Base-by-base conservation (phyloP, 2,888 invertebrate species). In the Andrena marginata region DNA sequence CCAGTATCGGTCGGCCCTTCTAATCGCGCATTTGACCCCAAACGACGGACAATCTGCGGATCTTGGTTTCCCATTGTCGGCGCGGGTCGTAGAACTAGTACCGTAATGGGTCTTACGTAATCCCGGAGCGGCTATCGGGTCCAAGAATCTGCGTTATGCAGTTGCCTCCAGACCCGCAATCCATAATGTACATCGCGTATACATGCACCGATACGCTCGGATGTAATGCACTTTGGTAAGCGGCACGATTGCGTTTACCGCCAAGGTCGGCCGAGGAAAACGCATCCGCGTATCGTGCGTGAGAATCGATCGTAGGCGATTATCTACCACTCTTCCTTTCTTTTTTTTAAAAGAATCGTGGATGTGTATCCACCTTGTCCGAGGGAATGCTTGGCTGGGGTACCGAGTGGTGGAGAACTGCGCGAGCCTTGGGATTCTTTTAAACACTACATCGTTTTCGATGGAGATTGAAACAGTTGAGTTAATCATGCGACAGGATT, bases 21-120 rank as follows among this genome's bases (percentile, higher is more conserved):
- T 54, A 68, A 42, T 33, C 42, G 42, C 33, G 71, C 42, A 48
- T 68, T 80, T 33, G 64, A 76, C 26, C 60, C 62, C 31, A 49
- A 23, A 65, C 42, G 56, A 42, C 31, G 35, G 26, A 69, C 77
- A 64, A 72, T 56, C 72, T 10, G 20, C 29, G n/a, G 20, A 77
- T 73, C 80, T 63, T 26, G 29, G 67, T 80, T 54, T 77, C 64
- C 60, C 77, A 77, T 77, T 80, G 77, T 76, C 68, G 42, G 59
- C 5, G 10, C 42, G 33, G 75, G 26, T 68, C 82, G 72, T 82
- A 69, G 64, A 82, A 54, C 81, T 23, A 7, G 77, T 77, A 71
- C 80, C 76, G 51, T 82, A 82, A 82, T 69, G 54, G 63, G 48
- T 49, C 26, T 80, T 82, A 82, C 80, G 80, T 80, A 82, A 82